Base-by-base conservation (phyloP, 2,113 vertebrate species). In the Tragelaphus buxtoni region DNA sequence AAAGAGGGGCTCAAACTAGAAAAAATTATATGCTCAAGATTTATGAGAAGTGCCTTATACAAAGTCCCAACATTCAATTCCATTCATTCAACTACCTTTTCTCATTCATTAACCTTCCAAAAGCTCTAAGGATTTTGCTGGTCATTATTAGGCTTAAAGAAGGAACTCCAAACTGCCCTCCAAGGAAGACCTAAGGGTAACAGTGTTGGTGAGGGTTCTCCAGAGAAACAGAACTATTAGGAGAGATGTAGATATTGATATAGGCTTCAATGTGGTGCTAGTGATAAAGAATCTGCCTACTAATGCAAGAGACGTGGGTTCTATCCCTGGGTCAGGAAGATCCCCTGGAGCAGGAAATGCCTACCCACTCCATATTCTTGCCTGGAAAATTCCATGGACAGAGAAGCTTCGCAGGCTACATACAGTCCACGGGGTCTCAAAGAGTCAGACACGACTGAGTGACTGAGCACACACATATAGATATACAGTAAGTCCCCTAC, bases 21-120 rank as follows among this genome's bases (percentile, higher is more conserved):
- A 32, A 28, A 55, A 9, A 1, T 1, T 3, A 32, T 2, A 4
- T 0, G 11, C 53, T 18, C 39, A 0, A 5, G 42, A 16, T n/a
- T 12, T 20, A 1, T 11, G 28, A 72, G 69, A 35, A 63, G 10
- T 2, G 35, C n/a, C 65, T 69, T 60, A 8, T 42, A 10, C 88
- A 28, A 30, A 42, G 30, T 83, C 89, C 39, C 10, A 30, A 82
- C 7, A 5, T 20, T 72, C 49, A 8, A 1, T 20, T 55, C 35
- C 51, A 8, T 24, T 39, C 76, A 45, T 11, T 65, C 9, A 9
- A 9, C 16, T 5, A 1, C 30, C 60, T 79, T 30, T 39, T 4
- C 9, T 42, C 58, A 35, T 7, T 51, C 53, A 32, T 45, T 22
- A 8, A 18, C 47, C 20, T 72, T 90, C 63, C 91, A 4, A 65